These are phyloP conservation scores for Trachelus tabidus DNA, from an alignment of 2,888 invertebrate species.

Conservation along the genomic window DNA sequence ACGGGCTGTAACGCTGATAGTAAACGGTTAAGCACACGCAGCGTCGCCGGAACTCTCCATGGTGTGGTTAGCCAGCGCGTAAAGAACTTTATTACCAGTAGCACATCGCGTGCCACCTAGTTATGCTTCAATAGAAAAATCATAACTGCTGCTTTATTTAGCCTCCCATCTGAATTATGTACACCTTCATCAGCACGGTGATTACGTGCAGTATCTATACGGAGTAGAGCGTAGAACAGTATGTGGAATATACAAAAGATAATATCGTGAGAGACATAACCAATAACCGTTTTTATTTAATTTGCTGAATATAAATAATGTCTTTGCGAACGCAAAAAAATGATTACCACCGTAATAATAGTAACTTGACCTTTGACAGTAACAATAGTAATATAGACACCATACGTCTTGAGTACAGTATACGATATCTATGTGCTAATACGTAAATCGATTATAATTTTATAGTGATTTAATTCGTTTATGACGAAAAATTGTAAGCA, in stretches of 20 bases:
- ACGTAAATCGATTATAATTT: not conserved
- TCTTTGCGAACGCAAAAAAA: not conserved
- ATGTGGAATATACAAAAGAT: not conserved
- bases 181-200: not conserved
- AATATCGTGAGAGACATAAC: not conserved
- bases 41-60: conserved; percentile 18
- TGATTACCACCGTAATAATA: not conserved
- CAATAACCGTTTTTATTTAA: not conserved
- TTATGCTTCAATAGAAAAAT: conserved; percentile 61
- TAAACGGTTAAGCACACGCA: conserved; percentile 56
- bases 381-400: not conserved
- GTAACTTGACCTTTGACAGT: not conserved
- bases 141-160: conserved; percentile 40
- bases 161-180: not conserved
- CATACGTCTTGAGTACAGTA: too few relatives aligned
- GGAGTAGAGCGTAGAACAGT: not conserved
- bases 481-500: not conserved
- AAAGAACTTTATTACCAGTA: conserved; percentile 58
- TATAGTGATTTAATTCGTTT: not conserved
- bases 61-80: conserved; percentile 57
- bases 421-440: not conserved
- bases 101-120: conserved; percentile 52
- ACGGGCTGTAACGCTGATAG: conserved; percentile 59
- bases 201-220: not conserved
- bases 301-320: not conserved